Evolutionary conservation across 2,888 invertebrate genomes (phyloP), one percentile per base, ranked within the genome.

Genomic region (Mycalesis mineus): DNA sequence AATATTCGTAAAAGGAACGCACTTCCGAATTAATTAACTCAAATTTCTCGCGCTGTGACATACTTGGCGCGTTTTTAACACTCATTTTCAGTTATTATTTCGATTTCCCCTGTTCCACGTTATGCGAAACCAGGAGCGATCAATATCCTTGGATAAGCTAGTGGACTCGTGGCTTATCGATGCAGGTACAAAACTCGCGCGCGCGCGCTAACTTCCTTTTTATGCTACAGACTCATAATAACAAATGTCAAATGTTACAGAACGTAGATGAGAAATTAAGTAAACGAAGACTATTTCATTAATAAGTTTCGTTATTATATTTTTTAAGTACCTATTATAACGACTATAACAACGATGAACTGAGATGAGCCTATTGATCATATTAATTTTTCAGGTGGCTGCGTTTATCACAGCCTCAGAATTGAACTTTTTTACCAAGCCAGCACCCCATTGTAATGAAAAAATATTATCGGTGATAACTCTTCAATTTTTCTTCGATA

Each of bases 1-100:
- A 93, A 73, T 92, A 92, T 69, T 93, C 92, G 65, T 91, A 91
- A 71, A 92, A 91, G 14, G 91, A 91, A 78, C 91, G 90, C 66
- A 93, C 82, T 80, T 93, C 92, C 0, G 89, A 88, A 73, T 92
- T 91, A 63, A 92, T 86, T 68, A 91, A 76, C 68, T 91, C 88
- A 60, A 92, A 86, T 74, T 89, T 90, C 69, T 90, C 90, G 51
- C 84, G 85, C 60, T 88, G 88, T 65, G 88, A 84, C 86, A 89
- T 89, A 67, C 81, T 85, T 65, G 73, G 70, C 70, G 78, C 80
- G 73, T 79, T 82, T 84, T 85, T 87, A 60, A 80, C 69, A 75
- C 79, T 82, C 90, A 89, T 89, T 80, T 82, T 82, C 65, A 7
- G 31, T 47, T 14, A 13, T 31, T 33, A 15, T 47, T 15, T 33